Base-by-base conservation (phyloP, 2,113 vertebrate genomes). In the Ictalurus furcatus region DNA sequence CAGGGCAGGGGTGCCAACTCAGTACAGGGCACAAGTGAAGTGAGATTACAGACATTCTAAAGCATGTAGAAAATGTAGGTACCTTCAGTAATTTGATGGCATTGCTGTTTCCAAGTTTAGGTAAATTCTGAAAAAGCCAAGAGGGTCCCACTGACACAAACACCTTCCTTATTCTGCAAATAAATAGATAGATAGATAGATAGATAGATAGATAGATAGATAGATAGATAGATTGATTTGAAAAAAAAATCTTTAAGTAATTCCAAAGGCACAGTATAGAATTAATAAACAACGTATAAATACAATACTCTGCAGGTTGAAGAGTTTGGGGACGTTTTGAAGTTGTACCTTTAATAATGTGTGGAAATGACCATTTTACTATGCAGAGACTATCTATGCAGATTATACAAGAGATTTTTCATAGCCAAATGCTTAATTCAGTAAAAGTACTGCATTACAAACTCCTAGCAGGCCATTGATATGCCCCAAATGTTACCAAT, bases 51-150 rank as follows among this genome's bases (percentile, higher is more conserved):
- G n/a, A 28, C 12, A 58, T 82, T 56, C 3, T 73, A 13, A 86
- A 56, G 23, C 4, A 40, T 54, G 48, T 25, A n/a, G 17, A 74
- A 74, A 13, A 1, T 74, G 8, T 52, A 59, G 12, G 11, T 95
- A 96, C 96, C 95, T 95, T n/a, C 74, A 96, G 91, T 0, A 96
- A 92, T 90, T 91, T 93, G 90, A 95, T 95, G 78, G 95, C 96
- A 71, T 93, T 92, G 89, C 95, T 96, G 92, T 95, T 95, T 90
- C 90, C 94, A 79, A 88, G 93, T 84, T 95, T 94, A 9, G 96
- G 96, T 37, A 96, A 85, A 61, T 91, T 93, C 58, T 91, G 91
- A 69, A 87, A 88, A 52, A 96, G 88, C 90, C 96, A 96, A 3
- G 87, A 84, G 12, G 95, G 95, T 92, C 92, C 94, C 90, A 94